These are phyloP conservation scores for Drosophila quinaria DNA, from an alignment of 2,888 invertebrate genomes.

Conservation along the genomic window DNA sequence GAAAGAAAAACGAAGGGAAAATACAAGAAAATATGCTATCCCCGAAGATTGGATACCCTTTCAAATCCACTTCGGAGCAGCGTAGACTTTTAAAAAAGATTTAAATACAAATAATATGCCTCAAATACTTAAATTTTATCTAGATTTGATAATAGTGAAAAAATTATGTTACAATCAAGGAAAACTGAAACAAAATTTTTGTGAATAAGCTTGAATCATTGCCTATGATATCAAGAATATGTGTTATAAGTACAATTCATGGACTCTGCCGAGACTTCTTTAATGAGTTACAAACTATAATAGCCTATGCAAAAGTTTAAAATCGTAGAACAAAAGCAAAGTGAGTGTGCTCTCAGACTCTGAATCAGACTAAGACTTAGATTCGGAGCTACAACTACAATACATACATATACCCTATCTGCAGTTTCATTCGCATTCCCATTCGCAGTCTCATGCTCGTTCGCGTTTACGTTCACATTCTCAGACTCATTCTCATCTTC, in stretches of 20 bases:
- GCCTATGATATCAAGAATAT: not conserved
- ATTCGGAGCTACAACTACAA: not conserved
- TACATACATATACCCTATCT: not conserved
- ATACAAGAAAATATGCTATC: not conserved
- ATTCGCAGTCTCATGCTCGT: not conserved
- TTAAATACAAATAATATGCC: no score
- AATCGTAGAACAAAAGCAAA: not conserved
- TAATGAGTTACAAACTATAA: not conserved
- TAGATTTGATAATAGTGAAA: not conserved
- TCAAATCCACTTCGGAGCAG: no score
- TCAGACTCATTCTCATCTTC: not conserved
- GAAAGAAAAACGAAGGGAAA: not conserved
- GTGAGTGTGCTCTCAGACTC: not conserved
- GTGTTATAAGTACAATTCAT: not conserved
- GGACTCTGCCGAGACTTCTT: not conserved
- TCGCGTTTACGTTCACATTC: not conserved
- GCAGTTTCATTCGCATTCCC: slow-evolving; percentile 1
- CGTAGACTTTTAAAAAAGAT: no score
- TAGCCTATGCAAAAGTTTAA: not conserved
- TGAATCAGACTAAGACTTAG: not conserved
- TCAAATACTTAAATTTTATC: not conserved
- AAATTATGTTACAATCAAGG: not conserved
- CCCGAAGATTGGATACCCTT: not conserved
- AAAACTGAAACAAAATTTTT: no score
- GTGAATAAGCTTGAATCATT: no score